Evolutionary conservation across 2,113 vertebrate genomes (phyloP), one percentile per base, ranked within the genome.

Genomic region (Dasyprocta punctata): DNA sequence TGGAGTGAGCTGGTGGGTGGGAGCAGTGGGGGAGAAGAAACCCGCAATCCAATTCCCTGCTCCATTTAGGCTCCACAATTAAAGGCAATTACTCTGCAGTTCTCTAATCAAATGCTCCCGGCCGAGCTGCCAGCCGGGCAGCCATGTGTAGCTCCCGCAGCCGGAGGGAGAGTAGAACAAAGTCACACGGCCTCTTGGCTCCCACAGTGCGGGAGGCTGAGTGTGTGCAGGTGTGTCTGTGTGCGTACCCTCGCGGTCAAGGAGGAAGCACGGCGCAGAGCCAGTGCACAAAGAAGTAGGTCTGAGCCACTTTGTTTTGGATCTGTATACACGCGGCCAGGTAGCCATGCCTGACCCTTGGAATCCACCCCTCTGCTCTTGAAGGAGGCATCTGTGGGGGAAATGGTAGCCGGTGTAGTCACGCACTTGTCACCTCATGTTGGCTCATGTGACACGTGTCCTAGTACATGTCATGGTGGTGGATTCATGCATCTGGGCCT

Each of bases 71-170:
- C 77, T 91, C 88, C 94, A 97, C 97, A 98, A 97, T 98, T 97
- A 98, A 96, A 97, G 97, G 96, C 98, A 98, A 95, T 97, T 97
- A 97, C 97, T 92, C 95, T 96, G 98, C 96, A 92, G 95, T 90
- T 96, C 96, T 97, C 97, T 97, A 92, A 98, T 97, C 97, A 97
- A 97, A 96, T 89, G 97, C 96, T 97, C 98, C 93, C 17, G 41
- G 98, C 97, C 63, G 82, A 95, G 95, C 95, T 95, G 97, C 97
- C 97, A 96, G 95, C 86, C 93, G 41, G 95, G 97, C 96, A 97
- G 87, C 90, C 94, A 92, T 90, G 94, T 97, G 97, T 92, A 63
- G 96, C 96, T 96, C 92, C 89, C 2, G 12, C 93, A 90, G 89
- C 97, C 94, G 1, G 87, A 77, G 85, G 38, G 94, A 95, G 77